These are phyloP conservation scores for Parnassius mnemosyne DNA, from an alignment of 2,888 invertebrate species.

Conservation along the genomic window DNA sequence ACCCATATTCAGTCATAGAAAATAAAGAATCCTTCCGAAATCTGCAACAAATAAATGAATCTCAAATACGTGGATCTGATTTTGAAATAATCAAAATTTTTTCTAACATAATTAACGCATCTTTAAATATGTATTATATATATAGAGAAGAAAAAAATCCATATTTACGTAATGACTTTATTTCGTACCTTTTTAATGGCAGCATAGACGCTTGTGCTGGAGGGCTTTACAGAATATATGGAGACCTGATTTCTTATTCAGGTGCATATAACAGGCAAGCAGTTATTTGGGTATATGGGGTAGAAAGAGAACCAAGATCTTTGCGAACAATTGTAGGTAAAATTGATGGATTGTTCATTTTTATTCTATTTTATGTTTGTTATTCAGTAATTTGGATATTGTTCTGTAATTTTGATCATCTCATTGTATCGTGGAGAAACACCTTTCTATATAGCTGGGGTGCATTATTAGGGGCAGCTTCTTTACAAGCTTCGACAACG, in stretches of 20 bases:
- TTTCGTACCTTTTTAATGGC: constrained; percentile 51
- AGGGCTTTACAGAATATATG: constrained; percentile 56
- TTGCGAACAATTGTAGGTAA: constrained; percentile 53
- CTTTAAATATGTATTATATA: constrained; percentile 47
- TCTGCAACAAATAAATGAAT: constrained; percentile 43
- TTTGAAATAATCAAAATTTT: constrained; percentile 57
- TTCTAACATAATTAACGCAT: constrained; percentile 51
- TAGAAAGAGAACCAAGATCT: constrained; percentile 45
- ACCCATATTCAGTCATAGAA: constrained; percentile 49
- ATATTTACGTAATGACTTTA: constrained; percentile 35
- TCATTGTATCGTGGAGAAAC: constrained; percentile 38
- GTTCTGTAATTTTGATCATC: constrained; percentile 44
- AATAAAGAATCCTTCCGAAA: constrained; percentile 39
- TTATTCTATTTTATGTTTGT: constrained; percentile 51
- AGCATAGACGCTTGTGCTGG: constrained; percentile 60
- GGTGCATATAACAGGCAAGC: constrained; percentile 55
- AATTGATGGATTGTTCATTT: constrained; percentile 50
- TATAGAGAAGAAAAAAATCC: constrained; percentile 43
- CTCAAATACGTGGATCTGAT: constrained; percentile 48
- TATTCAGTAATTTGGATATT: constrained; percentile 50
- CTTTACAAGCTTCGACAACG: constrained; percentile 46
- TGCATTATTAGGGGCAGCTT: constrained; percentile 49
- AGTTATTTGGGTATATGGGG: constrained; percentile 55
- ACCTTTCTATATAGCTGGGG: constrained; percentile 57
- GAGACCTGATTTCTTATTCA: constrained; percentile 56